Evolutionary conservation across 2,113 vertebrate genomes (phyloP).

Genomic region (Coptodon bakossiorum): DNA sequence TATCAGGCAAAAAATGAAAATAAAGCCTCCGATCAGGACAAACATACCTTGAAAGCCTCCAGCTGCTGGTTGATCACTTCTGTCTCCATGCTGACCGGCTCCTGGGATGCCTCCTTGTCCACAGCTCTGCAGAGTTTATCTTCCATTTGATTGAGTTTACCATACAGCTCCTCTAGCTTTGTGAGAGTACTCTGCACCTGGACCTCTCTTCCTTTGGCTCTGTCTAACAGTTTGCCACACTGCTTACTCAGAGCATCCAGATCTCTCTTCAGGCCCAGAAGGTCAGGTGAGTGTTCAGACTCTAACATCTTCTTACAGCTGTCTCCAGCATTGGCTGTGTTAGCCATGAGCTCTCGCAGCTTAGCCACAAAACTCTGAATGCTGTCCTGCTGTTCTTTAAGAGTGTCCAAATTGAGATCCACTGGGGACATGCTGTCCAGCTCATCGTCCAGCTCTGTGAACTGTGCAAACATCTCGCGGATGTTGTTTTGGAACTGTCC

Average conservation of each 20-base stretch:
- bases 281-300: slow-evolving; percentile 86
- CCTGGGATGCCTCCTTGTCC: slow-evolving; percentile 86
- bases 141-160: slow-evolving; percentile 73
- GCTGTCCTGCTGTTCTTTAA: slow-evolving; percentile 77
- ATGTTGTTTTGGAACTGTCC: slow-evolving; percentile 95
- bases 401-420: slow-evolving; percentile 73
- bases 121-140: slow-evolving; percentile 72
- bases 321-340: slow-evolving; percentile 80
- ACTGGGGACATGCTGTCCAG: slow-evolving; percentile 89
- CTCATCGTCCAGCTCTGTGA: slow-evolving; percentile 94
- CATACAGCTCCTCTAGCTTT: slow-evolving; percentile 81
- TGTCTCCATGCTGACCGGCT: slow-evolving; percentile 89
- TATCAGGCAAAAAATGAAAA: not conserved
- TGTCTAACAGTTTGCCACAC: slow-evolving; percentile 88
- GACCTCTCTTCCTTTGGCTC: slow-evolving; percentile 80
- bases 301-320: slow-evolving; percentile 89
- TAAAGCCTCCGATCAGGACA: not conserved
- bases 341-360: slow-evolving; percentile 81
- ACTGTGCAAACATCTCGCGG: slow-evolving; percentile 90
- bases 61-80: slow-evolving; percentile 93
- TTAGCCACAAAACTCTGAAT: slow-evolving; percentile 82
- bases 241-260: slow-evolving; percentile 92
- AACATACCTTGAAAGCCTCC: slow-evolving; percentile 83
- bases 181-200: slow-evolving; percentile 75
- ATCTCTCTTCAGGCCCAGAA: slow-evolving; percentile 88